phyloP scores from a whole-genome alignment of 2,113 vertebrate genomes.

The Nesospiza acunhae region DNA sequence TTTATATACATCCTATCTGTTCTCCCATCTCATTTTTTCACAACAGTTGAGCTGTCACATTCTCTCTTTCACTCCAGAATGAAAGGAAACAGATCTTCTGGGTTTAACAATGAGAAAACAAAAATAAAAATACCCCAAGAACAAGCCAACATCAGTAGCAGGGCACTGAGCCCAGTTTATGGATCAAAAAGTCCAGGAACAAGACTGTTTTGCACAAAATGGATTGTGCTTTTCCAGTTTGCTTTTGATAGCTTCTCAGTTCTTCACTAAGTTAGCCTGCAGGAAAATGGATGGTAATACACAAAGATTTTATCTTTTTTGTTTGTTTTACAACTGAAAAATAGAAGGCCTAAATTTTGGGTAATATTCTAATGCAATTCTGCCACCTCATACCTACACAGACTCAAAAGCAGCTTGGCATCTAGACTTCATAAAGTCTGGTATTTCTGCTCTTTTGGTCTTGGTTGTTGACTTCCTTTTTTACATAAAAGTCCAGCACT shows the following conservation, averaged over 20 bases:
- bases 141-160: not conserved
- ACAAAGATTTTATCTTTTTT: not conserved
- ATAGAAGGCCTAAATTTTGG: not conserved
- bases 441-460: not conserved
- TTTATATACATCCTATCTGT: not conserved
- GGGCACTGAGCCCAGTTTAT: not conserved
- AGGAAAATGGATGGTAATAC: not conserved
- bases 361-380: conserved; percentile 11
- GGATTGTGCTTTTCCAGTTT: not conserved
- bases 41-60: not conserved
- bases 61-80: not conserved
- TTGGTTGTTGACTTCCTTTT: not conserved
- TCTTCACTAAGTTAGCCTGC: not conserved
- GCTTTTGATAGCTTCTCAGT: not conserved
- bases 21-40: not conserved
- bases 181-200: not conserved
- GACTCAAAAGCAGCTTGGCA: not conserved
- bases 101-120: not conserved
- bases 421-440: conserved; percentile 24
- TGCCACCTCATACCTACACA: not conserved
- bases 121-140: not conserved
- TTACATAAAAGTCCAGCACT: not conserved
- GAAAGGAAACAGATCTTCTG: not conserved
- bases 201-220: not conserved
- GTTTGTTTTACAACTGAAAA: not conserved